Conservation (phyloP, 2,888 invertebrate species). For the Elgonia sp. region DNA sequence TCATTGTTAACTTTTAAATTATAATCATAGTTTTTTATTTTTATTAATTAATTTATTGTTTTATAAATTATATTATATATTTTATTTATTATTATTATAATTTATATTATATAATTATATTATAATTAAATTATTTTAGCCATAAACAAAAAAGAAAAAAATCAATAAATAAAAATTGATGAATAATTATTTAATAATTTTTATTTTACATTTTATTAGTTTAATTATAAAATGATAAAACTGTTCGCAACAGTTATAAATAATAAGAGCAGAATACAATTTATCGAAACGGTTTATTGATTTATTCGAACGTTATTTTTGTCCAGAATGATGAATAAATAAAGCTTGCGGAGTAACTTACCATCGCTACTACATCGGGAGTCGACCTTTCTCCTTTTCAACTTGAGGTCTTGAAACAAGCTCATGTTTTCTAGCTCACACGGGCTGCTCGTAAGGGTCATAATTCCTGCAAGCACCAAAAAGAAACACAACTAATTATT, state of each 20-base stretch:
- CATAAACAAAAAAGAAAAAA: no score
- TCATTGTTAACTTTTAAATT: no score
- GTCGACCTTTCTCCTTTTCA: constrained; percentile 98
- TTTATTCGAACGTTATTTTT: constrained; percentile 66
- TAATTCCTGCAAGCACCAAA: constrained; percentile 92
- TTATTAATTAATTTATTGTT: no score
- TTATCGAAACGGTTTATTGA: constrained; percentile 28
- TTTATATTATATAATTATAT: no score
- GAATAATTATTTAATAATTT: no score
- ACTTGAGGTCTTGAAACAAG: constrained; percentile 99
- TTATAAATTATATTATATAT: no score
- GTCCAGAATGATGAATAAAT: constrained; percentile 43
- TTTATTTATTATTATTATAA: no score
- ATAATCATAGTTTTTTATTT: no score
- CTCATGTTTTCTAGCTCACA: constrained; percentile 99
- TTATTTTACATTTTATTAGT: no score
- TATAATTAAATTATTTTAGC: no score
- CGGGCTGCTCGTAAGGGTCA: constrained; percentile 98
- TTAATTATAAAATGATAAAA: background rate
- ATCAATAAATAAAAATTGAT: no score
- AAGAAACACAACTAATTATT: constrained; percentile 58
- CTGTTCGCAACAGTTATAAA: background rate
- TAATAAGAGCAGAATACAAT: constrained; percentile 2
- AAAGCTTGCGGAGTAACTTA: constrained; percentile 86
- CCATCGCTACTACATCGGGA: constrained; percentile 98